Base-by-base conservation (phyloP, 2,797 vertebrate species). In the Silurus lanzhouensis region DNA sequence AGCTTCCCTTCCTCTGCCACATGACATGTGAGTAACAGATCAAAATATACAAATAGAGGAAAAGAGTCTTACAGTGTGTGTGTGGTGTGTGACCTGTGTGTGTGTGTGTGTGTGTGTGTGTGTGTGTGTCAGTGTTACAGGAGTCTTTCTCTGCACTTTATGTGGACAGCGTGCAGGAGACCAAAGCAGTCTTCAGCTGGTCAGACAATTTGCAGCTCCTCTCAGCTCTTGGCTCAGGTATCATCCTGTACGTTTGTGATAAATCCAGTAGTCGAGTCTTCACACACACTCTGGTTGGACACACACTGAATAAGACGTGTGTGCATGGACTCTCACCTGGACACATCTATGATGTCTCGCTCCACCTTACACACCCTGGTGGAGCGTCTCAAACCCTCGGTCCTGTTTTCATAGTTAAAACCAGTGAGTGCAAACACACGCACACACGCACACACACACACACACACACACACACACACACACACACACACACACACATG, bases 1-100 rank as follows among this genome's bases (percentile, higher is more conserved):
- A 91, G 2, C 92, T 98, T 88, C 97, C 96, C 25, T 97, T 95
- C 91, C 93, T 98, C 94, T 99, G 97, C 93, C 95, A 98, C 91
- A 96, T 94, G 84, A 92, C 96, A 87, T 94, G 97, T 97, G 95
- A 97, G 87, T 94, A 89, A 88, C 31, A 12, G 44, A 78, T 25
- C 17, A 38, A 83, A 57, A 22, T 52, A 83, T 31, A 61, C 22
- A 55, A 89, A 88, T 38, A 68, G 27, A 55, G n/a, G n/a, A 22
- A 76, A 8, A 57, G 6, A 17, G n/a, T 5, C 25, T 58, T 4
- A 58, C 8, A 31, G 48, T 52, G 48, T 52, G 48, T 77, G 55
- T 60, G 2, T 61, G n/a, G 27, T 60, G 55, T 77, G 55, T 60
- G 2, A 14, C 46, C 12, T 61, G 14, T 75, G 14, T 94, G 97